Evolutionary conservation across 2,113 vertebrate genomes (phyloP).

Genomic region (Gymnocephalus cernua): DNA sequence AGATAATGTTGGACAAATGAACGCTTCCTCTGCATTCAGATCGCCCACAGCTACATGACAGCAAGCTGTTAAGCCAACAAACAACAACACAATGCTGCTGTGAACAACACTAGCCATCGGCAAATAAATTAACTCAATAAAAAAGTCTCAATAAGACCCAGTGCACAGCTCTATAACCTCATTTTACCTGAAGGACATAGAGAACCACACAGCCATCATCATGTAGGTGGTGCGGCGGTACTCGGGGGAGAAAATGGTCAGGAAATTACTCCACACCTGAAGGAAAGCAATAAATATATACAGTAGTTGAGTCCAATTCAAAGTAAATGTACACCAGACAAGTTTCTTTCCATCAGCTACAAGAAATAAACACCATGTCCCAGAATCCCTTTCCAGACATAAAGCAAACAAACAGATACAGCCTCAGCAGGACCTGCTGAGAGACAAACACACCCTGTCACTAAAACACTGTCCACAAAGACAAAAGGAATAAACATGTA

Average conservation of each 20-base stretch:
- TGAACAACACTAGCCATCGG: neutral
- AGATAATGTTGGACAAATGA: neutral
- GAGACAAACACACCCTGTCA: constrained; percentile 1
- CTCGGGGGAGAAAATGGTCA: constrained; percentile 89
- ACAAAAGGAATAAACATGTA: neutral
- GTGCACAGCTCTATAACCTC: neutral
- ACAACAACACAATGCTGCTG: neutral
- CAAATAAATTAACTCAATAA: neutral
- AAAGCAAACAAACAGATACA: neutral
- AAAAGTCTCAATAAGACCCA: neutral
- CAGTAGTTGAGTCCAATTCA: neutral
- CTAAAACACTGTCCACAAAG: constrained; percentile 9
- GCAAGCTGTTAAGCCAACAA: neutral
- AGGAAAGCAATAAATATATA: neutral
- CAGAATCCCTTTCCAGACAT: constrained; percentile 21
- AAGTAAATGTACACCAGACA: neutral
- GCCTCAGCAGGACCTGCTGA: neutral
- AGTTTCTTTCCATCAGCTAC: constrained; percentile 7
- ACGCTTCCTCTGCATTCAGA: neutral
- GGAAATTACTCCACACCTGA: constrained; percentile 94
- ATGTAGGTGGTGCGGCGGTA: constrained; percentile 94
- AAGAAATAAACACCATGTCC: constrained; percentile 26
- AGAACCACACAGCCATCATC: constrained; percentile 99
- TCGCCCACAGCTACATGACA: neutral
- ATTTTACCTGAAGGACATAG: constrained; percentile 96